Conservation (phyloP, 2,797 vertebrate genomes). For the Helarctos malayanus region DNA sequence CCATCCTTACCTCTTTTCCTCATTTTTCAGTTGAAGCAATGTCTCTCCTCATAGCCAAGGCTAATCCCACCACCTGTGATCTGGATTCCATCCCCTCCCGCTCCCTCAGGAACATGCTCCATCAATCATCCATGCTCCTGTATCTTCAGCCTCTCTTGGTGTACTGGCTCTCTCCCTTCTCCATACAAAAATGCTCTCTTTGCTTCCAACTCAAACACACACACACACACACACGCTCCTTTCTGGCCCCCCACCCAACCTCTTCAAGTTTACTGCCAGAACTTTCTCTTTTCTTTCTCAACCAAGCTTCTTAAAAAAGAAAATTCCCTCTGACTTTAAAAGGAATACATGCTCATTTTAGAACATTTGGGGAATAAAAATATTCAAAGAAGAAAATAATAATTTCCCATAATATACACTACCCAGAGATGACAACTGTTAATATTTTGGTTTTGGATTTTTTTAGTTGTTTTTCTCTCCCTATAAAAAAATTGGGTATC, state of each 20-base stretch:
- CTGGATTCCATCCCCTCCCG: conserved; percentile 78
- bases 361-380: neutral
- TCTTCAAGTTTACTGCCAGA: conserved; percentile 67
- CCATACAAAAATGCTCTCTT: conserved; percentile 40
- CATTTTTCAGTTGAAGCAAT: conserved; percentile 82
- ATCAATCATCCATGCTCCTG: conserved; percentile 81
- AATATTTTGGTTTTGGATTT: neutral
- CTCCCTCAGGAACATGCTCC: conserved; percentile 67
- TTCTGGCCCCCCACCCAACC: neutral
- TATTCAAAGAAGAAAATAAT: conserved; percentile 49
- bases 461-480: neutral
- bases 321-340: conserved; percentile 60
- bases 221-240: neutral
- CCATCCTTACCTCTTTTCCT: conserved; percentile 80
- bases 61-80: conserved; percentile 86
- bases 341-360: conserved; percentile 18
- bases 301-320: conserved; percentile 12
- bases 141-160: conserved; percentile 7
- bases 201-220: conserved; percentile 71
- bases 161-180: conserved; percentile 17
- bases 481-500: neutral
- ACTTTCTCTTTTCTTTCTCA: conserved; percentile 66
- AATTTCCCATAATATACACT: neutral
- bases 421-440: neutral
- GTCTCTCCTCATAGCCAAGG: conserved; percentile 73